A percentile compares a stretch with the other conserved stretches of the same genome.
These are phyloP conservation scores for Gadopsis bispinosus DNA, from an alignment of 2,797 vertebrate species.

Conservation along the genomic window DNA sequence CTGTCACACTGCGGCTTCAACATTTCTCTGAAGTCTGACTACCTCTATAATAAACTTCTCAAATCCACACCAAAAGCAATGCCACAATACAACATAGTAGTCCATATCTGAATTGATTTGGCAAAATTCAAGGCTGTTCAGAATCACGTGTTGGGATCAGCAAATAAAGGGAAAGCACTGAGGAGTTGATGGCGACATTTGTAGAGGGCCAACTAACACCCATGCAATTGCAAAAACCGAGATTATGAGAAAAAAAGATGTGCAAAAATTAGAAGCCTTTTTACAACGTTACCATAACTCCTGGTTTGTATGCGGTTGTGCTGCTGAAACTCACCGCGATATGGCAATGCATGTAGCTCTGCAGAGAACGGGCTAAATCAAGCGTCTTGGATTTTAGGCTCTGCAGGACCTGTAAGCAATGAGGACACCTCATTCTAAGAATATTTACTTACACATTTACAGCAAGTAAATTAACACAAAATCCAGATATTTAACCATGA, in stretches of 20 bases:
- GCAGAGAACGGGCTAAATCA: slow-evolving; percentile 82
- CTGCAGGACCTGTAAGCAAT: slow-evolving; percentile 73
- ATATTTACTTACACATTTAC: background rate
- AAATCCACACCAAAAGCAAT: background rate
- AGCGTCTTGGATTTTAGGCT: slow-evolving; percentile 80
- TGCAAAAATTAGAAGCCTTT: background rate
- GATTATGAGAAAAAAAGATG: background rate
- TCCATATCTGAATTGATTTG: background rate
- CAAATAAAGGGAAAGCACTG: background rate
- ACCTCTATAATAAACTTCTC: background rate
- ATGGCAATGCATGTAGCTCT: slow-evolving; percentile 82
- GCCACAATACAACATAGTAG: background rate
- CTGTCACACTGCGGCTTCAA: background rate
- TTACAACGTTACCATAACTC: background rate
- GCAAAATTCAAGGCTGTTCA: background rate
- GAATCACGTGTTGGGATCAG: background rate
- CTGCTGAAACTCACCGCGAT: slow-evolving; percentile 83
- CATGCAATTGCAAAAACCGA: background rate
- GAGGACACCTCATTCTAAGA: background rate
- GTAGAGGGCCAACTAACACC: background rate
- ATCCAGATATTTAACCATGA: background rate
- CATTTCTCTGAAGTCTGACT: background rate
- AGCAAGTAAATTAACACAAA: background rate
- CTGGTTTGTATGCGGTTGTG: background rate
- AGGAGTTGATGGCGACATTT: background rate